phyloP scores from a whole-genome alignment of 2,797 vertebrate genomes.

The Amblyopsis hoosieri region DNA sequence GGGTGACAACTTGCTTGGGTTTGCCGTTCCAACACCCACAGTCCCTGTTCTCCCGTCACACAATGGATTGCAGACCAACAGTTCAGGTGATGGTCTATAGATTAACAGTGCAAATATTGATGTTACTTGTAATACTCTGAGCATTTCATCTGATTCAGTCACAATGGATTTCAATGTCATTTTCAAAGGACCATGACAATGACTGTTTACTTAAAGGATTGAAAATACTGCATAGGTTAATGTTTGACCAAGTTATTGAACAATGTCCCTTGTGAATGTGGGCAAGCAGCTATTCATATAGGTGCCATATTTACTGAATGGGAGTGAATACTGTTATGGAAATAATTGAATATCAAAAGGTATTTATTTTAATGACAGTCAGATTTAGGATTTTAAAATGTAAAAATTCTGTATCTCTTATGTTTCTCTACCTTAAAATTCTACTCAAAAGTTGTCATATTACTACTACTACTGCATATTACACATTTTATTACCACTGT shows the following conservation, averaged over 20 bases:
- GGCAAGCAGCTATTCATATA: conserved; percentile 21
- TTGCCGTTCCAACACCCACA: conserved; percentile 79
- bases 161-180: conserved; percentile 26
- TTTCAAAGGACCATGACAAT: conserved; percentile 3
- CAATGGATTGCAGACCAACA: conserved; percentile 59
- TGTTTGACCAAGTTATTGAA: conserved; percentile 60
- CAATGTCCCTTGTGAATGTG: conserved; percentile 41
- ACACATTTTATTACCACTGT: neutral
- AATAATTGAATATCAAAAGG: conserved; percentile 1
- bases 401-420: no score
- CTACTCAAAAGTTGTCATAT: neutral
- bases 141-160: conserved; percentile 21
- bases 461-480: neutral
- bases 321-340: conserved; percentile 37
- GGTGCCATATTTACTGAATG: conserved; percentile 38
- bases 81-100: conserved; percentile 64
- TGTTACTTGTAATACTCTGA: neutral
- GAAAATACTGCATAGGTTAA: conserved; percentile 48
- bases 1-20: conserved; percentile 68
- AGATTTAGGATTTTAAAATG: conserved; percentile 1
- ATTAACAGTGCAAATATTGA: conserved; percentile 17
- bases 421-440: neutral
- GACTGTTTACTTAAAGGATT: conserved; percentile 20
- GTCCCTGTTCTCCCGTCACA: conserved; percentile 69
- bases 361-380: conserved; percentile 5